Percentiles rank a stretch among this genome's conserved stretches.
Evolutionary conservation across 2,888 invertebrate species (phyloP).

Genomic region (Mimas tiliae): DNA sequence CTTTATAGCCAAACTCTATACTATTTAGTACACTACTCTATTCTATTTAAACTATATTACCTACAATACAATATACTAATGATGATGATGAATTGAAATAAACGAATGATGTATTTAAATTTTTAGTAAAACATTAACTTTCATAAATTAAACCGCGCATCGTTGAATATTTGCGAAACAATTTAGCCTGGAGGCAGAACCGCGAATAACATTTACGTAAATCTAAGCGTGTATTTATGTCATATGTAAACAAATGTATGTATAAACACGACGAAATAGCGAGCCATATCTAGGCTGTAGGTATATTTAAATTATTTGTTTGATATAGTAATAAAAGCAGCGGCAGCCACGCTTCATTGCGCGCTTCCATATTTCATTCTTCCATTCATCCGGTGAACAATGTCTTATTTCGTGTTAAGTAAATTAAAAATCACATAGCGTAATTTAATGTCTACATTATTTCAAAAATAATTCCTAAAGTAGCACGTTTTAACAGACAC

Average conservation of each 20-base stretch:
- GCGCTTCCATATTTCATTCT: slow-evolving; percentile 29
- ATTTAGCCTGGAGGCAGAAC: not conserved
- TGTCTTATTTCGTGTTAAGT: slow-evolving; percentile 49
- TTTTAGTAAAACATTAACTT: not conserved
- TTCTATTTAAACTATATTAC: no score
- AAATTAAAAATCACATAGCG: slow-evolving; percentile 44
- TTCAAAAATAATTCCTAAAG: not conserved
- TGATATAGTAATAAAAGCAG: slow-evolving; percentile 40
- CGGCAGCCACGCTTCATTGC: slow-evolving; percentile 28
- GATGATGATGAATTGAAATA: no score
- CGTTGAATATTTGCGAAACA: not conserved
- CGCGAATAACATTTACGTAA: not conserved
- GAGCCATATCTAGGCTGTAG: slow-evolving; percentile 6
- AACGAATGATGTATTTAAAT: not conserved
- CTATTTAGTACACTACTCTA: no score
- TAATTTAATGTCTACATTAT: slow-evolving; percentile 5
- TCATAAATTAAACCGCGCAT: not conserved
- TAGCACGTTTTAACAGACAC: not conserved
- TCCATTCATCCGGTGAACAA: slow-evolving; percentile 54
- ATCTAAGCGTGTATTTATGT: slow-evolving; percentile 7
- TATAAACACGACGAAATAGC: not conserved
- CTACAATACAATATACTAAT: no score
- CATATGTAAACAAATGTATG: slow-evolving; percentile 19
- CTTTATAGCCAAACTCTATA: no score
- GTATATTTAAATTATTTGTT: slow-evolving; percentile 53